Base-by-base conservation (phyloP, 1,140 invertebrate genomes). In the Eciton burchellii region DNA sequence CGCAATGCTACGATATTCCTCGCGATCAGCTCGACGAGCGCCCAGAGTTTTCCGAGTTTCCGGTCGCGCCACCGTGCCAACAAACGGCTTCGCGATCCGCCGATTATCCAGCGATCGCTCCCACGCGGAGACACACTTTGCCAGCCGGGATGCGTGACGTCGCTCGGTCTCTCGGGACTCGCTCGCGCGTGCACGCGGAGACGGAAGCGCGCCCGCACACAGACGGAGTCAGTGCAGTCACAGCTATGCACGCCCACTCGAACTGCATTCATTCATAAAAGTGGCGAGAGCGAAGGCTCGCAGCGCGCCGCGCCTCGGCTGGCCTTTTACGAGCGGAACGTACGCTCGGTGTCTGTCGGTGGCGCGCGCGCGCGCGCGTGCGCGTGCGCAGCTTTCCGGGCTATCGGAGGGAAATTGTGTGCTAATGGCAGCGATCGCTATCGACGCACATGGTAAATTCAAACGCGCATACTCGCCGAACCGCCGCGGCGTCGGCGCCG, bases 261-360 rank as follows among this genome's bases (percentile, higher is more conserved):
- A 89, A 89, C 88, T 89, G 81, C 88, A 89, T 89, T 87, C 88
- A 89, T 89, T 89, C 87, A 89, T 89, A 89, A 89, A 89, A 89
- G 88, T 89, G 77, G 88, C 79, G 81, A 85, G 81, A 87, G 56
- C 70, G 60, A 71, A 84, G 63, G 41, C 54, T 56, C 70, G 19
- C 59, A 66, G 43, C 26, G 49, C 35, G 65, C 82, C 85, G 81
- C 88, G 81, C 85, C 74, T 85, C 63, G 73, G 71, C 70, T 83
- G 52, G 87, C 87, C 86, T 85, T 88, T 88, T 88, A 88, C 85
- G 84, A 85, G 54, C 79, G 66, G n/a, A 62, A 68, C 63, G 41
- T 43, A 72, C 66, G 45, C 70, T 66, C n/a, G n/a, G n/a, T n/a
- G 57, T 45, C 71, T 49, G 56, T 19, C 49, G 72, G n/a, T 21